A percentile compares a stretch with the other conserved stretches of the same genome.
phyloP scores from a whole-genome alignment of 2,888 invertebrate genomes.

The Celastrina argiolus region DNA sequence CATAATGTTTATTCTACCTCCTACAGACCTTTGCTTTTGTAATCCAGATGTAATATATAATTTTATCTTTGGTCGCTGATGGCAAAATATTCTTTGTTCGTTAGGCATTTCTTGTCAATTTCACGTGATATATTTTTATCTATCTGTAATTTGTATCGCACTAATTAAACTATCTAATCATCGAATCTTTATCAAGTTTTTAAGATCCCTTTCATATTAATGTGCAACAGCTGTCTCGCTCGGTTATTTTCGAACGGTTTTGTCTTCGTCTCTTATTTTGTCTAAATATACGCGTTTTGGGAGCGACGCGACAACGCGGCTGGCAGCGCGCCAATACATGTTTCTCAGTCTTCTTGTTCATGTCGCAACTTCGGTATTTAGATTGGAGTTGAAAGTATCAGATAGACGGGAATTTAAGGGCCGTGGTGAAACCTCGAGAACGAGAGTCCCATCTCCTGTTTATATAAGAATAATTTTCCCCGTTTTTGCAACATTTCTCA shows the following conservation, averaged over 20 bases:
- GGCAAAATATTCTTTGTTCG: too few relatives aligned
- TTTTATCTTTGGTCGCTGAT: too few relatives aligned
- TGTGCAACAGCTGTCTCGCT: constrained; percentile 74
- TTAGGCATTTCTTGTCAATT: too few relatives aligned
- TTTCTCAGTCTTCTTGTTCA: constrained; percentile 62
- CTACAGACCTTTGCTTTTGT: too few relatives aligned
- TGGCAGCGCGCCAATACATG: constrained; percentile 65
- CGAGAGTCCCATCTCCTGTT: too few relatives aligned
- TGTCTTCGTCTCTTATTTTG: constrained; percentile 78
- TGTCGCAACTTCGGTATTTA: constrained; percentile 32
- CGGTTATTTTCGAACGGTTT: constrained; percentile 77
- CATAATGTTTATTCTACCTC: too few relatives aligned
- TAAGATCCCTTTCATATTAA: constrained; percentile 73
- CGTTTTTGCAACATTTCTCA: too few relatives aligned
- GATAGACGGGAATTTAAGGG: background rate
- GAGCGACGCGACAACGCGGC: constrained; percentile 69
- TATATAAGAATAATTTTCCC: too few relatives aligned
- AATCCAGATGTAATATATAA: too few relatives aligned
- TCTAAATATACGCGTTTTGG: constrained; percentile 79
- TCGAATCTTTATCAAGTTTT: constrained; percentile 33
- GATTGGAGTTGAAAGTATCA: background rate
- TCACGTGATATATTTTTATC: background rate
- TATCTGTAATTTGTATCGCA: background rate
- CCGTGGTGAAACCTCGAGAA: too few relatives aligned
- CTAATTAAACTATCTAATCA: constrained; percentile 34